phyloP scores from a whole-genome alignment of 1,140 invertebrate species.

The Cydia amplana region DNA sequence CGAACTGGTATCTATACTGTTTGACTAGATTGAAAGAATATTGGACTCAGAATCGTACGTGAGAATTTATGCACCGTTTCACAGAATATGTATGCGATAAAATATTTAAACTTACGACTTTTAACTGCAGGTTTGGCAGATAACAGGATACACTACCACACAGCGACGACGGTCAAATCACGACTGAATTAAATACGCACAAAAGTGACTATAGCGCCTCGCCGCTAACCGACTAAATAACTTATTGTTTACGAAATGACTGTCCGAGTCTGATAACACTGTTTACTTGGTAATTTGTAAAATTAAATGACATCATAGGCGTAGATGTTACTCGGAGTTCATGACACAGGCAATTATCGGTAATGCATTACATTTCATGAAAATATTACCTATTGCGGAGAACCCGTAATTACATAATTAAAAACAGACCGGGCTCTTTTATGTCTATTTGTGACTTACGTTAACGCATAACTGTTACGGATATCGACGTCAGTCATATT shows the following conservation, averaged over 20 bases:
- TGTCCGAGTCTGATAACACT: constrained; percentile 9
- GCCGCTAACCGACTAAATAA: not conserved
- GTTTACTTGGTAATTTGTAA: constrained; percentile 25
- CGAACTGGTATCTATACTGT: constrained; percentile 5
- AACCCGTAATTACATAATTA: not conserved
- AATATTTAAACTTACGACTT: not conserved
- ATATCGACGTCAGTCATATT: too few species aligned
- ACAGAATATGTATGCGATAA: not conserved
- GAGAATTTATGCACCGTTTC: constrained; percentile 3
- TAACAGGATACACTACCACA: not conserved
- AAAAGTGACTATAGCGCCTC: constrained; percentile 16
- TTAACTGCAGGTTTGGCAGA: not conserved
- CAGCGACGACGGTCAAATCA: constrained; percentile 20
- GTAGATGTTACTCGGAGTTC: not conserved
- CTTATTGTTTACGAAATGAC: constrained; percentile 21
- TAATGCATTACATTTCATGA: not conserved
- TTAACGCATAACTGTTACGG: too few species aligned
- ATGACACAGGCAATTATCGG: not conserved
- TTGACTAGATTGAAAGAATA: constrained; percentile 26
- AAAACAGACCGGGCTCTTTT: too few species aligned
- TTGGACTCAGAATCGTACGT: not conserved
- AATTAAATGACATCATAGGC: constrained; percentile 5
- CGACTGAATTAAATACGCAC: constrained; percentile 22
- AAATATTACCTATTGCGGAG: not conserved
- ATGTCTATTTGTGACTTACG: too few species aligned